These are phyloP conservation scores for Drosophila niveifrons DNA, from an alignment of 2,888 invertebrate genomes.

Conservation along the genomic window DNA sequence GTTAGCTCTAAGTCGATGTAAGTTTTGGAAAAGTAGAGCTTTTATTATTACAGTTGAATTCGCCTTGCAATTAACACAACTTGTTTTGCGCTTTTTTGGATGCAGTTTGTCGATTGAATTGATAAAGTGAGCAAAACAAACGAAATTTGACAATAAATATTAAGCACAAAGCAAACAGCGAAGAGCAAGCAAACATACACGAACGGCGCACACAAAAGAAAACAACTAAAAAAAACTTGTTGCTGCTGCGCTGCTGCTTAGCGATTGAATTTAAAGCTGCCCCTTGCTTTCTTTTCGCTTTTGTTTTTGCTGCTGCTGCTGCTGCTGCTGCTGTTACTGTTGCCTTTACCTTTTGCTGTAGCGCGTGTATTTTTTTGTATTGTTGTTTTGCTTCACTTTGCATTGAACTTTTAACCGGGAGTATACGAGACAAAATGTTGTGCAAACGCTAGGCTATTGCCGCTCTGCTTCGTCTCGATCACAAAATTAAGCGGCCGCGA, in stretches of 20 bases:
- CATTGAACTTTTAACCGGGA: constrained; percentile 74
- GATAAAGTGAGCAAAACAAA: constrained; percentile 69
- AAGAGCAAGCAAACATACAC: constrained; percentile 53
- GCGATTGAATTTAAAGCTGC: constrained; percentile 53
- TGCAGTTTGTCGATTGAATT: constrained; percentile 57
- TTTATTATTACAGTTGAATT: constrained; percentile 49
- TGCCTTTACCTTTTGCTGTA: constrained; percentile 40
- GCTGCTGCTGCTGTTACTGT: constrained; percentile 27
- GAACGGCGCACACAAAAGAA: constrained; percentile 61
- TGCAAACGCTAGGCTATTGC: constrained; percentile 51
- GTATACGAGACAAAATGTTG: constrained; percentile 55
- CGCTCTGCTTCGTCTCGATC: constrained; percentile 46
- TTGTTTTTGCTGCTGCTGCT: constrained; percentile 37
- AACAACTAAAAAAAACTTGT: constrained; percentile 68
- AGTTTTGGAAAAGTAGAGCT: constrained; percentile 69
- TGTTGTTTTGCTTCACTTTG: constrained; percentile 53
- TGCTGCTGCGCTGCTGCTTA: constrained; percentile 39
- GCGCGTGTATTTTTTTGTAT: constrained; percentile 55
- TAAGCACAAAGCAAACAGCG: constrained; percentile 57
- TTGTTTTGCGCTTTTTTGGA: constrained; percentile 74
- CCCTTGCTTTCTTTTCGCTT: constrained; percentile 48
- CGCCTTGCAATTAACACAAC: constrained; percentile 46
- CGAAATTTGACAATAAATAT: constrained; percentile 66
- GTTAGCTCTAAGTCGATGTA: constrained; percentile 57
- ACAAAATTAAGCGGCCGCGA: constrained; percentile 56